Base-by-base conservation (phyloP, 2,113 vertebrate genomes). In the Corythornis vintsioides region DNA sequence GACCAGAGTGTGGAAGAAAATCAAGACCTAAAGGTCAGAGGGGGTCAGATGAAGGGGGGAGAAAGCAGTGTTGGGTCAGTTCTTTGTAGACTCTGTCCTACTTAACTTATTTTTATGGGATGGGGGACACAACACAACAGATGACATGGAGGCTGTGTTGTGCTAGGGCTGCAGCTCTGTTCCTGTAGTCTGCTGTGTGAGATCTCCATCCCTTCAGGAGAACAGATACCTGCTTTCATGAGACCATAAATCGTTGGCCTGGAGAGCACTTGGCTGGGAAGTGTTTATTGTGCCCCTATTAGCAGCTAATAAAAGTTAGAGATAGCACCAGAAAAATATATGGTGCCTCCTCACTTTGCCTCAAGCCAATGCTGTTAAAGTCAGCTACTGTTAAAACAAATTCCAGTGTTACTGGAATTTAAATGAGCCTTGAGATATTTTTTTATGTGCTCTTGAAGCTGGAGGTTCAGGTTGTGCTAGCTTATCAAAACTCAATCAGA, bases 1-100 rank as follows among this genome's bases (percentile, higher is more conserved):
- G 99, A 99, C 97, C 99, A 99, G 97, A 99, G 98, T 31, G 97
- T 99, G 98, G 98, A 98, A 69, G 99, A 99, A 93, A 98, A 98
- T 90, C 98, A 98, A 93, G 98, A 99, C 50, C 94, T 99, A 29
- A 99, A 99, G 99, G 99, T 99, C 96, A 96, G 92, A 64, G 33
- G 14, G 15, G 20, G 31, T 11, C 18, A n/a, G 43, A 3, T 33
- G 50, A 67, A 84, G 13, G 56, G 13, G 56, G 60, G 18, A 35
- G 7, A 71, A 26, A 59, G 21, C 61, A 20, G 9, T 6, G 72
- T 61, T 31, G 56, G 31, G 16, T 45, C 28, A 19, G 10, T n/a
- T 60, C 20, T 64, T 53, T 86, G 52, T n/a, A 79, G 60, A 9
- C 25, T 42, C 17, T 50, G 26, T 19, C n/a, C 20, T 24, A 0